Base-by-base conservation (phyloP, 2,888 invertebrate species). In the Tricholauxania praeusta region DNA sequence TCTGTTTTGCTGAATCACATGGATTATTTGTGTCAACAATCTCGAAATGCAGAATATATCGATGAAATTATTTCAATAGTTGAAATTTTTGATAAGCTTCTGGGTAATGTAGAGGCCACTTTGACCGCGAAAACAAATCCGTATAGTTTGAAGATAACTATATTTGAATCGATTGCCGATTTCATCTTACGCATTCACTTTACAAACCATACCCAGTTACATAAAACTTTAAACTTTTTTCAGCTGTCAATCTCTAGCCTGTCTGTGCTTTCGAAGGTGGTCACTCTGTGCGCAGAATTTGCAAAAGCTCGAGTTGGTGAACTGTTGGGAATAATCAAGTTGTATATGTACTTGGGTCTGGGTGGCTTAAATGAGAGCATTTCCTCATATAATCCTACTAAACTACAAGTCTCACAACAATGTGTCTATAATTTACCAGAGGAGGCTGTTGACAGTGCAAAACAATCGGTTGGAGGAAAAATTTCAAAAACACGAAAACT, bases 321-420 rank as follows among this genome's bases (percentile, higher is more conserved):
- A 77, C 82, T 91, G 12, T 87, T 93, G 74, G 92, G 92, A 1
- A 86, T 91, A 55, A 88, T 90, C 66, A 88, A 89, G 72, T 85
- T 89, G 72, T 91, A 89, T 78, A 89, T 91, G 83, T 83, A 91
- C 6, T 91, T 88, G 77, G 87, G 86, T 15, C 78, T 89, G 15
- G 83, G 83, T 82, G 83, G 78, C 14, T 85, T 85, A 74, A 81
- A 80, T 12, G 83, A 62, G 1, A 64, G 28, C 1, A 84, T 69
- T 0, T 4, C 62, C 10, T 47, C 48, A 15, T 57, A 15, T 19
- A 19, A 39, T 39, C 89, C 91, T 2, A 89, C 88, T 79, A 89
- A 87, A 71, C 78, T 93, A 47, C 86, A 89, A 84, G 91, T 92
- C 1, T 89, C 92, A 0, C 90, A 91, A 78, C 90, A 92, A 78